Evolutionary conservation across 1,140 invertebrate genomes (phyloP).

Genomic region (Lepidotrigona ventralis): DNA sequence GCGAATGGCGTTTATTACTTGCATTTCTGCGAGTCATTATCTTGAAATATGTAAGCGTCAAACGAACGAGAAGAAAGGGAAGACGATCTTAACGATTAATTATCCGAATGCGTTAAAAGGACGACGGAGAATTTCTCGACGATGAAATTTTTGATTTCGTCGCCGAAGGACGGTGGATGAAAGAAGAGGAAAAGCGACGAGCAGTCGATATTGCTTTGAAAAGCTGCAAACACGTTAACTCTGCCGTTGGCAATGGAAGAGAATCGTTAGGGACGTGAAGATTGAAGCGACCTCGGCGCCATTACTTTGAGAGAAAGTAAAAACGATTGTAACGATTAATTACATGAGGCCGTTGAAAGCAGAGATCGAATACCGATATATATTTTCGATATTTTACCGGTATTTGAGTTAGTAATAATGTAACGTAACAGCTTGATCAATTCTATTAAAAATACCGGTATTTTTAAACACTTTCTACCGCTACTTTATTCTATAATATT

Average conservation of each 20-base stretch:
- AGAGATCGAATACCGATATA: too few species aligned
- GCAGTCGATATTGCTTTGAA: not conserved
- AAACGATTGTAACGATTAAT: too few species aligned
- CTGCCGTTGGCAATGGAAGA: not conserved
- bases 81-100: conserved; percentile 23
- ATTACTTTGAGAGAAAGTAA: too few species aligned
- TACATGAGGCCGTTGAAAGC: too few species aligned
- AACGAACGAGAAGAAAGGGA: conserved; percentile 15
- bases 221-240: not conserved
- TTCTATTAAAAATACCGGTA: too few species aligned
- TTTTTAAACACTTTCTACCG: too few species aligned
- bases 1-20: conserved; percentile 48
- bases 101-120: not conserved
- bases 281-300: too few species aligned
- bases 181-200: too few species aligned
- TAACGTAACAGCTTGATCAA: too few species aligned
- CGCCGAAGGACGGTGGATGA: not conserved
- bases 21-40: conserved; percentile 50
- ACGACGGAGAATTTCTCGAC: conserved; percentile 1
- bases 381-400: too few species aligned
- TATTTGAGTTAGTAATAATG: too few species aligned
- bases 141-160: not conserved
- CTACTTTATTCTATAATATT: too few species aligned
- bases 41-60: conserved; percentile 28
- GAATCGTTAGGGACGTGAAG: not conserved